Base-by-base conservation (phyloP, 2,797 vertebrate species). In the Hippoglossus hippoglossus region DNA sequence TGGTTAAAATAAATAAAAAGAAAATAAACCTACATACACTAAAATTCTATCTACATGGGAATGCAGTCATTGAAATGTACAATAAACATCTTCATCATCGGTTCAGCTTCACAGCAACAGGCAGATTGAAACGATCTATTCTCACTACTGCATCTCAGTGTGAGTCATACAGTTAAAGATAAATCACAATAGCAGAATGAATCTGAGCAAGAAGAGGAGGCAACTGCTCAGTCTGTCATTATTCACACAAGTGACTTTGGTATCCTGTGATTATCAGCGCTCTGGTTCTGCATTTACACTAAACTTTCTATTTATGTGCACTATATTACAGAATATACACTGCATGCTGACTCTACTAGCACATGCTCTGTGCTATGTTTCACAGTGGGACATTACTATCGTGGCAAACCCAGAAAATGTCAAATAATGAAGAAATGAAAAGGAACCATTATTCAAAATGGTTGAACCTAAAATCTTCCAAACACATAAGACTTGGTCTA, bases 61-160 rank as follows among this genome's bases (percentile, higher is more conserved):
- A 92, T 89, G 87, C 62, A 73, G 19, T 80, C 36, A 36, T 22
- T 80, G 11, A 72, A 59, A 10, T 28, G 6, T 9, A 59, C 54
- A 12, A 47, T 21, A 12, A 57, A 18, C 6, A 67, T 63, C n/a
- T 22, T 10, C 6, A 67, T 63, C n/a, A 25, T 10, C 16, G 46
- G 25, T 44, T 36, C 7, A 72, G 53, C 54, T 51, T 80, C 31
- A 59, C 2, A n/a, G 59, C 55, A 64, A 57, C 73, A 70, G 18
- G 26, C 63, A 58, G 62, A 60, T 0, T 73, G 22, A 76, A 59
- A 51, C 22, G 0, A 75, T 44, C 12, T 28, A 15, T n/a, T 49
- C 24, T 54, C 36, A 68, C 24, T 36, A 3, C 52, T 11, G 21
- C 46, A 68, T 54, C 8, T 55, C 21, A 28, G 49, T 41, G 8